Base-by-base conservation (phyloP, 2,797 vertebrate genomes). In the Macroramphosus scolopax region DNA sequence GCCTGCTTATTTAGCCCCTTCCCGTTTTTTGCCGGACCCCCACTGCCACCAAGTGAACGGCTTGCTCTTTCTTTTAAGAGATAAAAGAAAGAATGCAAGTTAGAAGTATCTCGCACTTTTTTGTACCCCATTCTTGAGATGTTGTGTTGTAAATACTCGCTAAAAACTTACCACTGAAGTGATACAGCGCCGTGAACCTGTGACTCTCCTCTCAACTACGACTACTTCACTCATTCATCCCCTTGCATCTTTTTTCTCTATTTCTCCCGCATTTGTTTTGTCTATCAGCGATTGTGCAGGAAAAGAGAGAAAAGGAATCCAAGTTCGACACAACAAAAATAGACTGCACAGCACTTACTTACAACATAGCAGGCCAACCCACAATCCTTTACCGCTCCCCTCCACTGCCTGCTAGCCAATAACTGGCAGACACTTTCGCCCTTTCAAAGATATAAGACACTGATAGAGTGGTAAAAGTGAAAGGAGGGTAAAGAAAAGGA, bases 1-100 rank as follows among this genome's bases (percentile, higher is more conserved):
- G 81, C 66, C 78, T 73, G 79, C 83, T 83, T 87, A 84, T 87
- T 84, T 68, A 46, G 72, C 72, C 68, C 63, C 70, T 77, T 65
- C 52, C 42, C 17, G n/a, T n/a, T n/a, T n/a, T 24, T 45, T 48
- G 28, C 61, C 17, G 8, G 47, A n/a, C 24, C 57, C 43, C 24
- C 16, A 28, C 49, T 49, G 25, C 39, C 63, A 58, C 56, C 59
- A 55, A 28, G 6, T 1, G 17, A 32, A 28, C 44, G 46, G 49
- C 60, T 60, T 44, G 43, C 25, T 41, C 24, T 46, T 64, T 51
- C 55, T 42, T 35, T 45, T 14, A 35, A 36, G 20, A 30, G 31
- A 43, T 33, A 38, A 48, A 51, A 35, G 66, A 48, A 51, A 35
- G 66, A 14, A 36, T 17, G 68, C 46, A 52, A 13, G 29, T 37